Percentiles rank a stretch among this genome's conserved stretches.
Conservation (phyloP, 2,113 vertebrate species). For the Baryphthengus martii region DNA sequence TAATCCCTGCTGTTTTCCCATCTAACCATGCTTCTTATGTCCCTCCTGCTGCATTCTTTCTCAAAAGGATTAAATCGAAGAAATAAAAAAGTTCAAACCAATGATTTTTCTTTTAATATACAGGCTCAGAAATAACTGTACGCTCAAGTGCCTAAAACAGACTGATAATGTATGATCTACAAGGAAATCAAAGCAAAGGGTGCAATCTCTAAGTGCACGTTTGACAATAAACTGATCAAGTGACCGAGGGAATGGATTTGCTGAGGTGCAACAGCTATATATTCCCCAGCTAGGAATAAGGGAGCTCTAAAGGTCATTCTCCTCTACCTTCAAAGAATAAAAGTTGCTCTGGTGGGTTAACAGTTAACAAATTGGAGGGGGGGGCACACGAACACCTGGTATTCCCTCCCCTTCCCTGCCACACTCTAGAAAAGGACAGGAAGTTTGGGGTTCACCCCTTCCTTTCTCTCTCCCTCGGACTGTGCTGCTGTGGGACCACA, state of each 20-base stretch:
- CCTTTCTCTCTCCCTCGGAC: no score
- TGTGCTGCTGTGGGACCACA: no score
- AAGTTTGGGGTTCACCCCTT: no score
- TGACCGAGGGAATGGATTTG: not conserved
- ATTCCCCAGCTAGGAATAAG: not conserved
- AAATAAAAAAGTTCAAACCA: not conserved
- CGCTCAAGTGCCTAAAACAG: not conserved
- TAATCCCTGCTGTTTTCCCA: not conserved
- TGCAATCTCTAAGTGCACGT: accelerated
- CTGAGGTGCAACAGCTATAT: not conserved
- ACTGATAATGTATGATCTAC: accelerated
- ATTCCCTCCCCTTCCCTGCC: no score
- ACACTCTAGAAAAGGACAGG: no score
- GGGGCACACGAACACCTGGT: no score
- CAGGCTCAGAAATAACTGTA: not conserved
- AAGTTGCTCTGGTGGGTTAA: no score
- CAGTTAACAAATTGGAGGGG: no score
- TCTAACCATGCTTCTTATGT: not conserved
- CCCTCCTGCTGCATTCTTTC: not conserved
- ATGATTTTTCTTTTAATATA: not conserved
- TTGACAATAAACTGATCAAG: not conserved
- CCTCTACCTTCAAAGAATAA: not conserved
- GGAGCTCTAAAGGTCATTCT: not conserved
- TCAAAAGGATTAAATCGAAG: not conserved
- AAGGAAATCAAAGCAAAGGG: not conserved